Evolutionary conservation across 2,888 invertebrate species (phyloP), one percentile per base, ranked within the genome.

Genomic region (Phragmatobia fuliginosa): DNA sequence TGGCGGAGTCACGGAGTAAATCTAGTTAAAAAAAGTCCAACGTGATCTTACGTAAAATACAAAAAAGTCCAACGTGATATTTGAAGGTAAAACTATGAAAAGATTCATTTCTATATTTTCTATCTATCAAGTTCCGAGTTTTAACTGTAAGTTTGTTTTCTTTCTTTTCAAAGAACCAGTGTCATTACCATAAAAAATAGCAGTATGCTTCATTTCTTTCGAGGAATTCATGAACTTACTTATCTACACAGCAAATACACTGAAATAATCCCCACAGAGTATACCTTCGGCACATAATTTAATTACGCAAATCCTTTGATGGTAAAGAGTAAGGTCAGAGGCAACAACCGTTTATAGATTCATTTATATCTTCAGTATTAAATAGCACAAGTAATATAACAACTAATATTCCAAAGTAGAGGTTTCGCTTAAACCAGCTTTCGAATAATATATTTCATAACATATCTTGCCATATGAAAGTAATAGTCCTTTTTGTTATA

Each of bases 321-420:
- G 18, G 25, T 11, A 21, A 36, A 56, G 33, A 38, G 38, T 38
- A 32, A 62, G 38, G 38, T 62, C 58, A 38, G 21, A 21, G 28
- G 56, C 58, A 38, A 41, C 2, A 21, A 11, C 36, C 33, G 21
- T 28, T 38, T 41, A 31, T 36, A 31, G 38, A 58, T n/a, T 32
- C 28, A 62, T 56, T 66, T 14, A 49, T 33, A 49, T 36, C 56
- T 64, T 38, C 18, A 45, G 18, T 32, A 41, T 45, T 32, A 45
- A 66, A 66, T 32, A 28, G 66, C 33, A 33, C 32, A n/a, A 60
- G 66, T 59, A 32, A 41, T 45, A 25, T 66, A 66, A 14, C 32
- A 66, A 65, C 56, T 21, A 28, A 32, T 66, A 45, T 32, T 33
- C 52, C 16, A 38, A 25, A 56, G 36, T 36, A 36, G 60, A 33